Percentiles rank a stretch among this genome's conserved stretches.
These are phyloP conservation scores for Cistogaster globosa DNA, from an alignment of 2,888 invertebrate genomes.

Conservation along the genomic window DNA sequence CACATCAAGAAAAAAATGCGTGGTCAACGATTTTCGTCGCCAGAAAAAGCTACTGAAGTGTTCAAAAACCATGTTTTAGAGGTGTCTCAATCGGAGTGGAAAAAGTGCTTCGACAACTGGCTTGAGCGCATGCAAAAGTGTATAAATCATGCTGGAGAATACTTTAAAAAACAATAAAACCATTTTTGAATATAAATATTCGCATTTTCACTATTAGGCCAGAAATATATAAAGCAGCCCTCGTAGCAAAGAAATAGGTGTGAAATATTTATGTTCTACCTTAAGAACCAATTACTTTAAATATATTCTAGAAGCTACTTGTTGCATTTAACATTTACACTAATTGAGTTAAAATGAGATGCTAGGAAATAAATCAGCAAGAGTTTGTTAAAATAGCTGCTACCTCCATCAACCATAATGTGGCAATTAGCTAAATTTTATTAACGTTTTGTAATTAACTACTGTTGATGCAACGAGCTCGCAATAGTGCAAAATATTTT, in stretches of 20 bases:
- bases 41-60: too few species aligned
- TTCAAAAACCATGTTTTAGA: too few species aligned
- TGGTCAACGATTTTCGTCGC: too few species aligned
- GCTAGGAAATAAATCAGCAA: conserved; percentile 34
- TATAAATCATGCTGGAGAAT: too few species aligned
- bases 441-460: conserved; percentile 71
- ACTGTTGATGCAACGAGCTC: neutral
- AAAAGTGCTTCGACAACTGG: too few species aligned
- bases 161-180: too few species aligned
- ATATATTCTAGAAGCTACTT: conserved; percentile 7
- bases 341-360: conserved; percentile 56
- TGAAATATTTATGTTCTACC: conserved; percentile 42
- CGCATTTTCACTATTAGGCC: too few species aligned
- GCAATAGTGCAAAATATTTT: neutral
- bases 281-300: conserved; percentile 18
- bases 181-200: too few species aligned
- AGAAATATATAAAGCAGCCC: too few species aligned
- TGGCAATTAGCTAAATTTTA: conserved; percentile 79
- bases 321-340: conserved; percentile 39
- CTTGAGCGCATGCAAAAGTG: too few species aligned
- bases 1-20: too few species aligned
- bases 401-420: conserved; percentile 75
- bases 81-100: too few species aligned
- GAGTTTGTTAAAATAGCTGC: neutral
- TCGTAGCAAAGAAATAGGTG: conserved; percentile 8